Evolutionary conservation across 2,888 invertebrate genomes (phyloP), one percentile per base, ranked within the genome.

Genomic region (Clistopyga incitator): DNA sequence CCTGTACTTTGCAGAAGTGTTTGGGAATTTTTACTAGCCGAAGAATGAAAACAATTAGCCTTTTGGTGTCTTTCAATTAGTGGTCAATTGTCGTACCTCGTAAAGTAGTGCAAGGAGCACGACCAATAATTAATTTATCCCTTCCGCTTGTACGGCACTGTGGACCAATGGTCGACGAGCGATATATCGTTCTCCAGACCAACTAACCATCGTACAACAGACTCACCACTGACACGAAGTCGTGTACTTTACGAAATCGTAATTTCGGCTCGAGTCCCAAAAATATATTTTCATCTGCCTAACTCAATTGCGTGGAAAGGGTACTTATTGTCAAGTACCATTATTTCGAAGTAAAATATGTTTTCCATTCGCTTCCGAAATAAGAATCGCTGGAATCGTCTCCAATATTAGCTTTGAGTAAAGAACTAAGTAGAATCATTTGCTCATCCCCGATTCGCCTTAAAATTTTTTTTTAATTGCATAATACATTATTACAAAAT

Each of bases 51-150:
- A 18, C 10, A 54, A 8, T 38, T 20, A 34, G 52, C 52, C 18
- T 52, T 70, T 52, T 54, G 52, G 70, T 52, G 34, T 34, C 52
- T 54, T 54, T 54, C 70, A 34, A 70, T 70, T 38, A 54, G 54
- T 29, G n/a, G 52, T 13, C 34, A 20, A 13, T 38, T 38, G 70
- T 34, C 38, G 70, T 13, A 34, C 2, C 70, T 13, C 52, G 68
- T n/a, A 50, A 50, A 68, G 68, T 47, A 29, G 29, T 50, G 38
- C 70, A 54, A 70, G 20, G 70, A 70, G 70, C 20, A 34, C 52
- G 34, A 70, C 52, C 70, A 52, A 70, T 54, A 70, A 70, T 70
- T 54, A 70, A 70, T 70, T 38, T 70, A 70, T 70, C 52, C 70
- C 52, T 54, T 70, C 70, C 52, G 70, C 70, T 70, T 34, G 70